A percentile compares a stretch with the other conserved stretches of the same genome.
Evolutionary conservation across 1,140 invertebrate genomes (phyloP).

Genomic region (Trinorchestia longiramus): DNA sequence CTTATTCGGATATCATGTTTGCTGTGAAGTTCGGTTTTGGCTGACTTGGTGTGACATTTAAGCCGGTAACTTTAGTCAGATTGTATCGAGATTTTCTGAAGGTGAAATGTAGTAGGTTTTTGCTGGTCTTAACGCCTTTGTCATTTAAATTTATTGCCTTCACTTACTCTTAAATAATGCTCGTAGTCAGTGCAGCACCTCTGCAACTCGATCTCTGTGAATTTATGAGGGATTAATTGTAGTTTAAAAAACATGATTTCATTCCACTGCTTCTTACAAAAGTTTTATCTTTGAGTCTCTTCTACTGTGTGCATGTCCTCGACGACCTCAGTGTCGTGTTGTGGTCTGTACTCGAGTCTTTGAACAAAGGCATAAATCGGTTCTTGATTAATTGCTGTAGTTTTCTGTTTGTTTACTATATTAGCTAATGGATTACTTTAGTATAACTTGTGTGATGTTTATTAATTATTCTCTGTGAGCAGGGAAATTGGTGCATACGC

Average conservation of each 20-base stretch:
- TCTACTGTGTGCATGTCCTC: background rate
- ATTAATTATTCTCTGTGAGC: background rate
- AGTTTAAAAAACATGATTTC: background rate
- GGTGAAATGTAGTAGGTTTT: background rate
- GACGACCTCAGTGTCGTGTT: background rate
- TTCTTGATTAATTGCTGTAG: background rate
- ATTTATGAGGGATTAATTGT: background rate
- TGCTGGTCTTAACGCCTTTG: background rate
- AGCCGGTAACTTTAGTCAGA: background rate
- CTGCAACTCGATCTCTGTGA: too few species aligned
- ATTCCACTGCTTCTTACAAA: too few species aligned
- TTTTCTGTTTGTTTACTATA: background rate
- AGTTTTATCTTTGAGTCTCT: background rate
- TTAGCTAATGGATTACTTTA: background rate
- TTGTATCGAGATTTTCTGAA: background rate
- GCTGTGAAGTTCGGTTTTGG: background rate
- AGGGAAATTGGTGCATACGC: background rate
- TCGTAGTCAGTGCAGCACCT: background rate
- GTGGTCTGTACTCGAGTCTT: background rate
- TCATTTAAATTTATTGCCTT: background rate
- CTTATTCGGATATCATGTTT: background rate
- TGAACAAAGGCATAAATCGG: background rate
- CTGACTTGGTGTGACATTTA: background rate
- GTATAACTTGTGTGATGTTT: background rate
- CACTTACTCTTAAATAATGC: background rate